Conservation (phyloP, 2,113 vertebrate species). For the Herpetotheres cachinnans region DNA sequence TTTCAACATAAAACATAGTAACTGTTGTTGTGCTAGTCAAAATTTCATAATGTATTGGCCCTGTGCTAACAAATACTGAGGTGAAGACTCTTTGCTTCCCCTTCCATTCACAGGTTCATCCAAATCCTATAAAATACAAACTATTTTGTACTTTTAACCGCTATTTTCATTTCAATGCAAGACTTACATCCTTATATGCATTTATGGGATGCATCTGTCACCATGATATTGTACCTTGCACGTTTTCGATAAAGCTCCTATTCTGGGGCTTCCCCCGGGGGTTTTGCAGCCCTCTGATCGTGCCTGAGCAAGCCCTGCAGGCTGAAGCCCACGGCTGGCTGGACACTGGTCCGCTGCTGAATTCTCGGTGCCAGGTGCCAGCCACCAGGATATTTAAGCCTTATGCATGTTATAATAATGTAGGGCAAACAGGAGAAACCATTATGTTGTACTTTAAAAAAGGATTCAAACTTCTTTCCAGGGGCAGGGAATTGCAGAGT, state of each 20-base stretch:
- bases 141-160: neutral
- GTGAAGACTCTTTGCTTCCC: neutral
- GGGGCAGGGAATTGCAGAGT: neutral
- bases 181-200: neutral
- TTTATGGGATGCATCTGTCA: neutral
- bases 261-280: neutral
- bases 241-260: neutral
- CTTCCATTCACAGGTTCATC: neutral
- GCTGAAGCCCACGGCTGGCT: neutral
- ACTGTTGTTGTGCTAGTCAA: constrained; percentile 34
- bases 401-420: neutral
- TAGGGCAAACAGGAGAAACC: neutral
- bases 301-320: neutral
- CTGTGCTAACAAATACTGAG: neutral
- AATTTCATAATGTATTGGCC: constrained; percentile 16
- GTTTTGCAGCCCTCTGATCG: neutral
- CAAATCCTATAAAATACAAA: neutral
- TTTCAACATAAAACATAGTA: constrained; percentile 52
- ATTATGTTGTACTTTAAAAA: neutral
- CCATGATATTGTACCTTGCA: fast-evolving
- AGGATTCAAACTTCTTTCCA: neutral
- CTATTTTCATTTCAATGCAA: neutral
- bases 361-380: neutral
- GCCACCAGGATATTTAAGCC: neutral
- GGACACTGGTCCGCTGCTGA: neutral